phyloP scores from a whole-genome alignment of 1,140 invertebrate species.

The Meloidogyne hapla region DNA sequence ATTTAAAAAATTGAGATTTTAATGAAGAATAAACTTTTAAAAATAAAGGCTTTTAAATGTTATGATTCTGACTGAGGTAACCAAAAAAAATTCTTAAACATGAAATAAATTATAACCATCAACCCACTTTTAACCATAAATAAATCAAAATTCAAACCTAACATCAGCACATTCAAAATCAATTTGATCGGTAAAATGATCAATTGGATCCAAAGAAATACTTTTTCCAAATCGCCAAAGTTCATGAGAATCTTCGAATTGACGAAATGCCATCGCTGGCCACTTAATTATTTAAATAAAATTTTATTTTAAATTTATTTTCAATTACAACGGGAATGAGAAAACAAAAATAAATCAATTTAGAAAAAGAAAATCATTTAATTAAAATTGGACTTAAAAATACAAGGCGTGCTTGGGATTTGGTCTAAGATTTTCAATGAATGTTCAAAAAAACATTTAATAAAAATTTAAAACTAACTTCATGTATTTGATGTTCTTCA shows the following conservation, averaged over 20 bases:
- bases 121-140: too few species aligned
- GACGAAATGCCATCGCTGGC: constrained; percentile 15
- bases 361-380: too few species aligned
- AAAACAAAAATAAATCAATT: too few species aligned
- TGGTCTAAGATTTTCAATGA: too few species aligned
- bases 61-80: neutral
- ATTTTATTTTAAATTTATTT: neutral
- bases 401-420: too few species aligned
- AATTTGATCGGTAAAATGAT: constrained; percentile 3
- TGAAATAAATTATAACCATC: too few species aligned
- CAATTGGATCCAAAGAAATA: constrained; percentile 14
- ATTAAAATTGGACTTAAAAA: too few species aligned
- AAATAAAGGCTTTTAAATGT: neutral
- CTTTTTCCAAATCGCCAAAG: neutral
- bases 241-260: constrained; percentile 9
- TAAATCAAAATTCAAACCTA: too few species aligned
- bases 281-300: neutral
- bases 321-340: too few species aligned
- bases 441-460: too few species aligned
- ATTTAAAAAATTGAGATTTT: neutral
- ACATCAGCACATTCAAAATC: constrained; percentile 26
- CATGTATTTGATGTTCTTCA: constrained; percentile 11
- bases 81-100: neutral
- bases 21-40: neutral
- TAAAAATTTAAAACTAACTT: neutral